phyloP scores from a whole-genome alignment of 2,113 vertebrate species.

The Apaloderma vittatum region DNA sequence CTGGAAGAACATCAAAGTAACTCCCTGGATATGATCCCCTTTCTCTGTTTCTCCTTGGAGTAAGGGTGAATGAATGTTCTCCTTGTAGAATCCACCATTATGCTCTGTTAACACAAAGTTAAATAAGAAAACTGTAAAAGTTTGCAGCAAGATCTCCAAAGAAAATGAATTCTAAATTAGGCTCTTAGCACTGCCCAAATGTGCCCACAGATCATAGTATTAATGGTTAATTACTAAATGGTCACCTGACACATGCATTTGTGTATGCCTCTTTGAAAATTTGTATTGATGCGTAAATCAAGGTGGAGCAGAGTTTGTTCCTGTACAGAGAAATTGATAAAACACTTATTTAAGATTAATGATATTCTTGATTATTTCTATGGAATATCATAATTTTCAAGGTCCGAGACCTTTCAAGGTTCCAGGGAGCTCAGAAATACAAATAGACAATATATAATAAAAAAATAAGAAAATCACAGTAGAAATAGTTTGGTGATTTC shows the following conservation, averaged over 20 bases:
- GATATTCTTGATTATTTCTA: neutral
- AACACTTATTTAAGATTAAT: neutral
- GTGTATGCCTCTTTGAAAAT: neutral
- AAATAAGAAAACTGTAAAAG: neutral
- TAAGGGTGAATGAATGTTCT: neutral
- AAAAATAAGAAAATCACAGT: fast-evolving
- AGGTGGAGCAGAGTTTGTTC: neutral
- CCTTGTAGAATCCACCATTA: neutral
- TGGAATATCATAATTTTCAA: neutral
- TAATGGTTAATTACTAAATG: neutral
- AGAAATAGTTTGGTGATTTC: neutral
- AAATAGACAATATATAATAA: neutral
- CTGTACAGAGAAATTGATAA: neutral
- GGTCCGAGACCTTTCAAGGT: neutral
- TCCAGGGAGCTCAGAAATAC: neutral
- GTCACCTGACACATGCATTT: neutral
- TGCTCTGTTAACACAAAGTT: neutral
- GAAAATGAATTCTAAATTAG: conserved; percentile 14
- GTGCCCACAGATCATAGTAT: neutral
- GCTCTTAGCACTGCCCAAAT: neutral
- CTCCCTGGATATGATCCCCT: fast-evolving
- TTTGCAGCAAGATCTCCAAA: neutral
- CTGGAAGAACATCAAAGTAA: neutral
- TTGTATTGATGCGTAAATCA: neutral
- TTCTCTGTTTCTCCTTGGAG: neutral